Base-by-base conservation (phyloP, 2,888 invertebrate species). In the Bembecia ichneumoniformis region DNA sequence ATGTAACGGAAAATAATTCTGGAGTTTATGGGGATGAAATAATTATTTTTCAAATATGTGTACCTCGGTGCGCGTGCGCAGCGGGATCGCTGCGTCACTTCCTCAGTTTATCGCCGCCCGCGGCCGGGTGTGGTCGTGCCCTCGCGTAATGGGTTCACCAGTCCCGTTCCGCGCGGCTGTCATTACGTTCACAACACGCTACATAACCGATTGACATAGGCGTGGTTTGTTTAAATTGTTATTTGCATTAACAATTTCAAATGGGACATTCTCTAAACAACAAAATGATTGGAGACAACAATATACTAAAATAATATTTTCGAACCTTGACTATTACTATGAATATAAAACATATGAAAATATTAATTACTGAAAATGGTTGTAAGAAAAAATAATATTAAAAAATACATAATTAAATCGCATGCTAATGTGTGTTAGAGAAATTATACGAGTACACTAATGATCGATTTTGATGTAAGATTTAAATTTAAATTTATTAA, bases 61-160 rank as follows among this genome's bases (percentile, higher is more conserved):
- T 57, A 64, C 57, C 61, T 52, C 51, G 51, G 52, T 65, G 69
- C 68, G 71, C 67, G 64, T 65, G 69, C 68, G 66, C 66, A 59
- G 57, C 59, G 54, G 49, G 57, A 28, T 53, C 51, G 48, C 49
- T 14, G 57, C 60, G 60, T 62, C 66, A 78, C 76, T 77, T 77
- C 77, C 74, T 76, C 79, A 82, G 79, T 80, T 71, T 73, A 69
- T 65, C 72, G 72, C 62, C 67, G 72, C 63, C 69, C 62, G 71
- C 63, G 63, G 80, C 80, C 74, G 62, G 66, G 61, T 75, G 72
- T 77, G 68, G 79, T 81, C 80, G 82, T 83, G 82, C 64, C 62
- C 64, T 62, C 58, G 59, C 60, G 65, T 79, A 81, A 82, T 82
- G 71, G 73, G 68, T 68, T 73, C 68, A 68, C 60, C 57, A 65